A percentile compares a stretch with the other conserved stretches of the same genome.
These are phyloP conservation scores for Plusia festucae DNA, from an alignment of 2,888 invertebrate genomes.

Conservation along the genomic window DNA sequence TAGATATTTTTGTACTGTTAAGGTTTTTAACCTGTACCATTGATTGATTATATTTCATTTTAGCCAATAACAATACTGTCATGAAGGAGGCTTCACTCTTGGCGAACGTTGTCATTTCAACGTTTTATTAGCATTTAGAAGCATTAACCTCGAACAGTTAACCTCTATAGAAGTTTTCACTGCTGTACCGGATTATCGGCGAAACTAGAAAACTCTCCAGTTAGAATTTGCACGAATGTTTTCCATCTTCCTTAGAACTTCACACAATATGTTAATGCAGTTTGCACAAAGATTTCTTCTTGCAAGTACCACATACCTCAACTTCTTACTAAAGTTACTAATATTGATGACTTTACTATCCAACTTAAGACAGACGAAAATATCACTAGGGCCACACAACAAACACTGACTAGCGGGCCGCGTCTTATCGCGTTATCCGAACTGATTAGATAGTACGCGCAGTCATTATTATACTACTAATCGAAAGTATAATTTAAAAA, in stretches of 20 bases:
- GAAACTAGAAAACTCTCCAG: background rate
- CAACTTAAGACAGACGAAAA: slow-evolving; percentile 51
- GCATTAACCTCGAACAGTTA: slow-evolving; percentile 1
- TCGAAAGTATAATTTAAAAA: slow-evolving; percentile 73
- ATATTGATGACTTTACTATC: slow-evolving; percentile 38
- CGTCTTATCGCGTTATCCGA: slow-evolving; percentile 78
- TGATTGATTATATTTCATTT: background rate
- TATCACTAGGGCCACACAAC: slow-evolving; percentile 66
- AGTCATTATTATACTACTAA: slow-evolving; percentile 83
- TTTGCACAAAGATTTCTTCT: background rate
- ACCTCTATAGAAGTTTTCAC: slow-evolving; percentile 4
- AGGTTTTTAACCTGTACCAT: too few relatives aligned
- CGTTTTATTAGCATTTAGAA: background rate
- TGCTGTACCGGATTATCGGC: slow-evolving; percentile 1
- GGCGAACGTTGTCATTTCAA: background rate
- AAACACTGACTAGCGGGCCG: slow-evolving; percentile 73
- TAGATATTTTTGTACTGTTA: too few relatives aligned
- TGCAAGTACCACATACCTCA: slow-evolving; percentile 54
- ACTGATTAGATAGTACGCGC: slow-evolving; percentile 80
- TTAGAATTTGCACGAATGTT: background rate
- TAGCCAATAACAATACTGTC: background rate
- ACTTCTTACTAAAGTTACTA: slow-evolving; percentile 42
- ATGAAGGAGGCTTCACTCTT: background rate
- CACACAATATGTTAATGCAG: slow-evolving; percentile 4
- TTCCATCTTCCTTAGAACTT: background rate